Evolutionary conservation across 53 echinoderm and acorn worm genomes (phyloP), one percentile per base, ranked within the genome.

Genomic region (Arbacia lixula): DNA sequence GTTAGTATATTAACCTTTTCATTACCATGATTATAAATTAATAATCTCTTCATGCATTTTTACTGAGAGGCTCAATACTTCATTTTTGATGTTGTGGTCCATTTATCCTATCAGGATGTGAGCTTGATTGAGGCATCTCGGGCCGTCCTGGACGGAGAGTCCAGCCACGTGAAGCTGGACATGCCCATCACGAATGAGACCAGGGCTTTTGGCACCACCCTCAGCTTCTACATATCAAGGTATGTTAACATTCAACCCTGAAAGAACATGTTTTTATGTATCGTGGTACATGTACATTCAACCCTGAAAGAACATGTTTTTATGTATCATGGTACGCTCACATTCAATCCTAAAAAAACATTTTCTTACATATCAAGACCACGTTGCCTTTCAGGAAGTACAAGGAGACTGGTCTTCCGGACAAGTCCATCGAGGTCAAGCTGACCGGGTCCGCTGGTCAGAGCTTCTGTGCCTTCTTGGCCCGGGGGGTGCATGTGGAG

Each of bases 401-500:
- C 71, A 73, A 91, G 66, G 99, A 92, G 50, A 74, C 36, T 9
- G 94, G 94, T 66, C 88, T 94, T 12, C 94, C 99, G 54, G 89
- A 94, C 52, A 99, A 99, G 83, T 86, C 92, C 8, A 94, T 94
- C 35, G 66, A 90, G 71, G 88, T 98, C 72, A 88, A 62, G 55
- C 66, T 94, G 82, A 88, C 50, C n/a, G 99, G 99, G 1, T 88
- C 92, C n/a, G 99, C 87, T 60, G 99, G 99, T 12, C 99, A 98
- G 76, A 98, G 99, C 85, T 94, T 98, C 87, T 94, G 99, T 84
- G 99, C 99, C 0, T 98, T 94, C 85, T 65, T 98, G 72, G 86
- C 94, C 28, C 68, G 81, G 17, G 99, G 99, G 32, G 90, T 98
- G 28, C 87, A 94, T 68, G 94, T 98, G 14, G 92, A 90, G 53